Percentiles rank a stretch among this genome's conserved stretches.
Evolutionary conservation across 2,797 vertebrate genomes (phyloP).

Genomic region (Champsocephalus gunnari): DNA sequence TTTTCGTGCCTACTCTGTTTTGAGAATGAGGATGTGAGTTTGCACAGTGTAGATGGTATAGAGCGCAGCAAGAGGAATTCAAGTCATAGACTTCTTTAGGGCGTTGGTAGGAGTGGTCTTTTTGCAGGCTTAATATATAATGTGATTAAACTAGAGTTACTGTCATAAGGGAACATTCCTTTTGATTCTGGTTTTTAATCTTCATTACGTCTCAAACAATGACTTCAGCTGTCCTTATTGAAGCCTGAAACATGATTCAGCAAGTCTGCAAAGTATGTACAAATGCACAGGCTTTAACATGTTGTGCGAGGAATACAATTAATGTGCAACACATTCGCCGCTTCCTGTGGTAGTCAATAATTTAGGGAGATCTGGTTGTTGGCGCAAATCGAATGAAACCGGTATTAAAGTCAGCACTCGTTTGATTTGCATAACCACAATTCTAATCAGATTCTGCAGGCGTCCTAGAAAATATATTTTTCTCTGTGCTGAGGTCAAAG

Average conservation of each 20-base stretch:
- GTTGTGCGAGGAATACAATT: not conserved
- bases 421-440: not conserved
- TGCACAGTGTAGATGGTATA: not conserved
- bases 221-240: not conserved
- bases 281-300: not conserved
- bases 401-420: not conserved
- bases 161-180: not conserved
- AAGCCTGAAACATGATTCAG: conserved; percentile 55
- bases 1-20: conserved; percentile 15
- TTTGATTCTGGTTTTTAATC: conserved; percentile 6
- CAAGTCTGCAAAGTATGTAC: conserved; percentile 16
- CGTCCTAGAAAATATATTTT: not conserved
- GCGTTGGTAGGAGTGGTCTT: conserved; percentile 6
- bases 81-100: conserved; percentile 2
- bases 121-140: not conserved
- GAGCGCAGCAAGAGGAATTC: not conserved
- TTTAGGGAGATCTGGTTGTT: not conserved
- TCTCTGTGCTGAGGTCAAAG: not conserved
- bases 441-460: conserved; percentile 23
- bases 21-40: conserved; percentile 1
- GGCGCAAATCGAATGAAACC: not conserved
- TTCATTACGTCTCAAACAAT: not conserved
- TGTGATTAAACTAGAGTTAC: not conserved
- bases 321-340: too few relatives aligned
- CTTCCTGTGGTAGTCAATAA: not conserved